Base-by-base conservation (phyloP, 2,113 vertebrate genomes). In the Eonycteris spelaea region DNA sequence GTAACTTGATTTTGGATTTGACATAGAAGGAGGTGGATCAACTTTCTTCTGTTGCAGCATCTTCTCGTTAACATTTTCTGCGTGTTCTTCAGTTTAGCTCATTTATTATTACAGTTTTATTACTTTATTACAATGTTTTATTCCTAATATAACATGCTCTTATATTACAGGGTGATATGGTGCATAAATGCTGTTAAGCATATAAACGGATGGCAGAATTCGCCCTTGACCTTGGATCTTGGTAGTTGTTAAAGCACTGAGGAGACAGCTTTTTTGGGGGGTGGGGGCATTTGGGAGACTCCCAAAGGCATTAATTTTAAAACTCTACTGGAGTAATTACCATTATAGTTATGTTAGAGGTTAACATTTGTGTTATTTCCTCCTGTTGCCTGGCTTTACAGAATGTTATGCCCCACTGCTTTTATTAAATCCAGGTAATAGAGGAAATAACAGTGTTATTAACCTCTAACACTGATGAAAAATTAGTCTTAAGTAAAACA, bases 361-460 rank as follows among this genome's bases (percentile, higher is more conserved):
- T 98, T 98, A 98, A 98, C 96, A 95, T 98, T 97, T 96, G 93
- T 98, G 97, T 97, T 98, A 98, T 98, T 98, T 98, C 98, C 98
- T 98, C 98, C 98, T 75, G 92, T 90, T 98, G 96, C 97, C 85
- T 93, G 82, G 86, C 97, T 98, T 98, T 98, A 98, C 97, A 97
- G 97, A 98, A 98, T 97, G 97, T 94, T 97, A 97, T 97, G 97
- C 95, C 97, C 93, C 96, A 98, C 96, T 98, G 98, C 98, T 98
- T 98, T 98, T 98, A 98, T 98, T 98, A 98, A 98, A 98, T 97
- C 84, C 97, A 97, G 97, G 97, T 91, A 98, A 97, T 95, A 98
- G 97, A 98, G 98, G 98, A 98, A 98, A 98, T 98, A 98, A 97
- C 94, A 98, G 97, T 97, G 96, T 98, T 98, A 98, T 98, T 98